phyloP scores from a whole-genome alignment of 2,888 invertebrate species.

The Eustalomyia histrio region DNA sequence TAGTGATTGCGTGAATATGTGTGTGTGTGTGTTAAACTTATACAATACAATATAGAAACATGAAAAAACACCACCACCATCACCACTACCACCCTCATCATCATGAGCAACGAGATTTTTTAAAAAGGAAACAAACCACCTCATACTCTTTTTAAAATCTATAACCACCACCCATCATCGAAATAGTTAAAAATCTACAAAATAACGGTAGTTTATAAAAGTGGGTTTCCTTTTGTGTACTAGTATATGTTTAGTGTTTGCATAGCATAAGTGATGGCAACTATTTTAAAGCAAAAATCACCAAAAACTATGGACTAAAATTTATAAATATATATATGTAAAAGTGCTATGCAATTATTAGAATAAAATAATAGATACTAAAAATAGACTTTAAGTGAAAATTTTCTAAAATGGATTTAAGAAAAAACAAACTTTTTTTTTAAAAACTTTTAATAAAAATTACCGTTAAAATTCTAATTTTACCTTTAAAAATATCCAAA shows the following conservation, averaged over 20 bases:
- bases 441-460: too few relatives aligned
- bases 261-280: not conserved
- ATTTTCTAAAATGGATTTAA: not conserved
- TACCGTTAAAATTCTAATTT: not conserved
- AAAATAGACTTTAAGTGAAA: not conserved
- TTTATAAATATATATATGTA: not conserved
- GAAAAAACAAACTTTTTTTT: not conserved
- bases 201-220: slow-evolving; percentile 12
- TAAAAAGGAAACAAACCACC: slow-evolving; percentile 18
- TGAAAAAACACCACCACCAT: slow-evolving; percentile 9
- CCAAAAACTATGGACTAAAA: not conserved
- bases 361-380: too few relatives aligned
- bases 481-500: not conserved
- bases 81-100: slow-evolving; percentile 20
- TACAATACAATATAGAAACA: slow-evolving; percentile 10
- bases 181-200: slow-evolving; percentile 7
- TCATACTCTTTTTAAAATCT: not conserved
- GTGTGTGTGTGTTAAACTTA: slow-evolving; percentile 42
- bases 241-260: not conserved
- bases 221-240: not conserved
- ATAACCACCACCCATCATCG: not conserved
- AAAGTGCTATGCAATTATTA: not conserved
- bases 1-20: slow-evolving; percentile 1
- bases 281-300: not conserved
- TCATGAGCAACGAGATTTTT: not conserved